Percentiles rank a stretch among this genome's conserved stretches.
phyloP scores from a whole-genome alignment of 1,140 invertebrate species.

The Rhagoletis zephyria region DNA sequence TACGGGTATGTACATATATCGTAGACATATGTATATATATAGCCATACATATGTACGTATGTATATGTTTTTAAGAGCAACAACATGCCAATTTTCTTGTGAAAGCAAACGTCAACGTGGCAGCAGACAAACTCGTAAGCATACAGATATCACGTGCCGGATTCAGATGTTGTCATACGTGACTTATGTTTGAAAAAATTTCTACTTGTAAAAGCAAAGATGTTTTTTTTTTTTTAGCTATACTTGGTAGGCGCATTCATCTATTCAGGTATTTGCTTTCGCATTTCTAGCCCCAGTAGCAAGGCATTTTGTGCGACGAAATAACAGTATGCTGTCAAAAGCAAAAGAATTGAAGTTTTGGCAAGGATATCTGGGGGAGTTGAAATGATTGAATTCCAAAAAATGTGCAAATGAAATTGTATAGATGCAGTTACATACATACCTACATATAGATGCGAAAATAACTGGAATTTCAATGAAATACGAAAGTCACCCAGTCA shows the following conservation, averaged over 20 bases:
- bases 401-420: not conserved
- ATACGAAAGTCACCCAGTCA: not conserved
- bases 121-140: not conserved
- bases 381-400: not conserved
- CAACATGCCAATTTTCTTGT: not conserved
- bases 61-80: not conserved
- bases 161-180: not conserved
- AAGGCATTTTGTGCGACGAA: not conserved
- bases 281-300: too few species aligned
- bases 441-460: not conserved
- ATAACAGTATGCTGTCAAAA: not conserved
- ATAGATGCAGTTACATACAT: too few species aligned
- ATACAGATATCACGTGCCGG: not conserved
- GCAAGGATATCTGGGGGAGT: not conserved
- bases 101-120: not conserved
- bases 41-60: not conserved
- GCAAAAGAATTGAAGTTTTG: not conserved
- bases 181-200: not conserved
- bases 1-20: not conserved
- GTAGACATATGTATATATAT: too few species aligned
- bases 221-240: too few species aligned
- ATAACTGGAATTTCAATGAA: not conserved
- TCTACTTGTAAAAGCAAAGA: not conserved
- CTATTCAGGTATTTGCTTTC: too few species aligned
- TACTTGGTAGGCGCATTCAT: too few species aligned